Percentiles rank a stretch among this genome's conserved stretches.
Evolutionary conservation across 2,888 invertebrate genomes (phyloP).

Genomic region (Trachelus stipa): DNA sequence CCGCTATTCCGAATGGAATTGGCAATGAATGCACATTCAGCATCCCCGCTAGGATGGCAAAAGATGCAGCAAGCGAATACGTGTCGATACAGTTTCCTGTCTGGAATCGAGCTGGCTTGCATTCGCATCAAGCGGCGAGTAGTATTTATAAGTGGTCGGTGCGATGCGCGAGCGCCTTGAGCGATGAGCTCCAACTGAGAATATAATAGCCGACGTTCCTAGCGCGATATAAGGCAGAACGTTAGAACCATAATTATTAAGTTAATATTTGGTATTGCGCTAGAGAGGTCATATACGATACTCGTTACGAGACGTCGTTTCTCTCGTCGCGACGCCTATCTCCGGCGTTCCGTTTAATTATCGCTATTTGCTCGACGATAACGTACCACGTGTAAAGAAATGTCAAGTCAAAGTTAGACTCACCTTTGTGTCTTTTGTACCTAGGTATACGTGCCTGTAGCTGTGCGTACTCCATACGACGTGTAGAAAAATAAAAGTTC

Average conservation of each 20-base stretch:
- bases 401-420: not conserved
- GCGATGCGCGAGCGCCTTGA: constrained; percentile 13
- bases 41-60: constrained; percentile 36
- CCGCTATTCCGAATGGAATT: constrained; percentile 39
- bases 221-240: not conserved
- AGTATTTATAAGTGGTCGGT: constrained; percentile 16
- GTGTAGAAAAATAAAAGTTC: too few species aligned
- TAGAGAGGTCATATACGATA: not conserved
- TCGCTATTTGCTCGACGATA: not conserved
- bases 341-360: not conserved
- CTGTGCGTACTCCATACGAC: too few species aligned
- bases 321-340: not conserved
- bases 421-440: not conserved
- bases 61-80: constrained; percentile 40
- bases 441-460: not conserved
- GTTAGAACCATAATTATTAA: not conserved
- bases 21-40: constrained; percentile 51
- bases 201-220: not conserved
- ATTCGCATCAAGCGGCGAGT: not conserved
- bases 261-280: not conserved
- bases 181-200: not conserved
- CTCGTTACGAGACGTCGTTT: not conserved
- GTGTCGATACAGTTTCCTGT: constrained; percentile 38
- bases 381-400: not conserved
- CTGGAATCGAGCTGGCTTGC: constrained; percentile 17